Evolutionary conservation across 2,888 invertebrate species (phyloP), one percentile per base, ranked within the genome.

Genomic region (Andrena camellia): DNA sequence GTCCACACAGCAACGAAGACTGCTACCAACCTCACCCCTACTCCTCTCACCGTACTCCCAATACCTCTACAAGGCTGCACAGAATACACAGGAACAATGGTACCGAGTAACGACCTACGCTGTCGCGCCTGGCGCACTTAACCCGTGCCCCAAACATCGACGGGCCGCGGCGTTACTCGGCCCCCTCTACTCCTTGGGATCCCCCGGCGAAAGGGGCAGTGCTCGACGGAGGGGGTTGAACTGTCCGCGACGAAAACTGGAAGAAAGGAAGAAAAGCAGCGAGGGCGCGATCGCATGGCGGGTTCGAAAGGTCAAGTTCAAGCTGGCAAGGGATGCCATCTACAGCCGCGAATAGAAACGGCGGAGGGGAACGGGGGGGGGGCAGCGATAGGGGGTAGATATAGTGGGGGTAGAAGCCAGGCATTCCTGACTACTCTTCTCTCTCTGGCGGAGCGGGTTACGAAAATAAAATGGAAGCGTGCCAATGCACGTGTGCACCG

Each of bases 401-500:
- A 83, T 77, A 83, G 87, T 33, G 64, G 69, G 60, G 57, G 42
- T 42, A 42, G 42, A 42, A 71, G 68, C 54, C 71, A 63, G 62
- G 80, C 69, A 80, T 81, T 80, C 75, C 84, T 80, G 71, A 59
- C 79, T 60, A 54, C 63, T 62, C 69, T 75, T 70, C 70, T 33
- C 70, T 33, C 70, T 64, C 33, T 72, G 35, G 57, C 60, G 35
- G 23, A 59, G 17, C 69, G 64, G 62, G 71, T 73, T 42, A 70
- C 83, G 81, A 90, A 90, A 90, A 90, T 90, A 91, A 92, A 87
- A 90, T 91, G 91, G 91, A 91, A 85, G 33, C 35, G 63, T 87
- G 90, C 90, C 91, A 91, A 88, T 89, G 88, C 90, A 90, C 90
- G 90, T 91, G 90, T 86, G 88, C 80, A 79, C 70, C 85, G 67